These are phyloP conservation scores for Meiosimyza decipiens DNA, from an alignment of 2,888 invertebrate genomes.

Conservation along the genomic window DNA sequence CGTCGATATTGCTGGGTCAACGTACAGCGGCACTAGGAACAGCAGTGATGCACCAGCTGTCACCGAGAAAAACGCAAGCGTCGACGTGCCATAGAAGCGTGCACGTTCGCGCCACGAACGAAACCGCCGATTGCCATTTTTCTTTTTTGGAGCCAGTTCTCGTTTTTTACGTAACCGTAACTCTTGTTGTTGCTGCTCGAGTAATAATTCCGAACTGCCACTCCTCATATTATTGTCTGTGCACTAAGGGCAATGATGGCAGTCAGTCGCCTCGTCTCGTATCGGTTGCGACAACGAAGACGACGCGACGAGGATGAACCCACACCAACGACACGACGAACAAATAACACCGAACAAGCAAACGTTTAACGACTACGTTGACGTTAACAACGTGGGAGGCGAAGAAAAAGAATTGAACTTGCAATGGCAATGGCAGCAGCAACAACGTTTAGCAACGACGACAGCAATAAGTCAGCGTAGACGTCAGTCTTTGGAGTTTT, in stretches of 20 bases:
- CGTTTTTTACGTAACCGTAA: conserved; percentile 74
- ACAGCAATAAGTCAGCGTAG: conserved; percentile 41
- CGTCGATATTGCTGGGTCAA: conserved; percentile 89
- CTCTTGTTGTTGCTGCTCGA: conserved; percentile 80
- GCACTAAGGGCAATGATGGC: conserved; percentile 61
- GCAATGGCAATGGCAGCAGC: not conserved
- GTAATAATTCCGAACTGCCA: conserved; percentile 82
- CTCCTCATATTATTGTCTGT: conserved; percentile 75
- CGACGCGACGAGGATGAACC: not conserved
- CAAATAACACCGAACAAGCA: conserved; percentile 14
- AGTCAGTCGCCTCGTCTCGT: conserved; percentile 36
- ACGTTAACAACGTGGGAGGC: not conserved
- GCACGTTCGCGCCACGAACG: conserved; percentile 74
- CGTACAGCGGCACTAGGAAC: conserved; percentile 80
- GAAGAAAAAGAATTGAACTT: not conserved
- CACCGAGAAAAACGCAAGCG: conserved; percentile 77
- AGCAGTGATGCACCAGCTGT: conserved; percentile 78
- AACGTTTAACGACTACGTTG: conserved; percentile 29
- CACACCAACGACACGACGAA: too few species aligned
- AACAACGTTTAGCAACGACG: conserved; percentile 38
- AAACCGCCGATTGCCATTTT: conserved; percentile 69
- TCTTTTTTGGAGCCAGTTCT: conserved; percentile 70
- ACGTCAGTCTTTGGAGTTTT: conserved; percentile 23
- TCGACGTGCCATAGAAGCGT: conserved; percentile 77
- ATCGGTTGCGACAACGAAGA: conserved; percentile 17